Conservation (phyloP, 2,113 vertebrate genomes). For the Vanacampus margaritifer region DNA sequence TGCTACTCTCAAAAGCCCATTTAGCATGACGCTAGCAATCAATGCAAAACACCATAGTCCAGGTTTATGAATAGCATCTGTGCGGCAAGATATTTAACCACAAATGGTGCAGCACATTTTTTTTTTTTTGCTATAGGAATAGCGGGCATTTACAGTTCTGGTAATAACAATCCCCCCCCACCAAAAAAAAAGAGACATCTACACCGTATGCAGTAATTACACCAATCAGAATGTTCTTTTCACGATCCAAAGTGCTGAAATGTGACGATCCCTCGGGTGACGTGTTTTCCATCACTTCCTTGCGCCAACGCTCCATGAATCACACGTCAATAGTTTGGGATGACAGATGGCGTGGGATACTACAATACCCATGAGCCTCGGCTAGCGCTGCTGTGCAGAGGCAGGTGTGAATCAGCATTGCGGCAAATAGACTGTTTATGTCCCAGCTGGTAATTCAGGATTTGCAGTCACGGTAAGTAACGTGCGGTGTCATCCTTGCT, state of each 20-base stretch:
- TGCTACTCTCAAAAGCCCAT: neutral
- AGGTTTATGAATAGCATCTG: neutral
- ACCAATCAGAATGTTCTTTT: constrained; percentile 1
- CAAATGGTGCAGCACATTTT: neutral
- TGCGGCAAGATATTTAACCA: neutral
- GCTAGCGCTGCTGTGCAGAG: neutral
- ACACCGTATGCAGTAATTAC: neutral
- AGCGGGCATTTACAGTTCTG: too few species aligned
- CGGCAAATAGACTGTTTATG: neutral
- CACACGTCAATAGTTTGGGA: constrained; percentile 4
- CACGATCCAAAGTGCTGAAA: constrained; percentile 2
- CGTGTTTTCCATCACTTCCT: constrained; percentile 11
- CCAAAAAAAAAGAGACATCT: too few species aligned
- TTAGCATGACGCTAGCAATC: too few species aligned
- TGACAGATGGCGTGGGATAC: constrained; percentile 8
- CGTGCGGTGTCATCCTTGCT: neutral
- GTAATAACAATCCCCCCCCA: too few species aligned
- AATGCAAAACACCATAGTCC: too few species aligned
- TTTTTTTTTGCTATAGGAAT: too few species aligned
- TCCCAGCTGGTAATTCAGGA: constrained; percentile 1
- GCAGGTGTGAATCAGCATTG: constrained; percentile 6
- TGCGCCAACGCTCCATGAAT: neutral
- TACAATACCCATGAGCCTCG: neutral
- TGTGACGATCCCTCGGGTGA: constrained; percentile 3
- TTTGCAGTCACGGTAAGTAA: neutral